Evolutionary conservation across 2,888 invertebrate genomes (phyloP).

Genomic region (Xiphydria camelus): DNA sequence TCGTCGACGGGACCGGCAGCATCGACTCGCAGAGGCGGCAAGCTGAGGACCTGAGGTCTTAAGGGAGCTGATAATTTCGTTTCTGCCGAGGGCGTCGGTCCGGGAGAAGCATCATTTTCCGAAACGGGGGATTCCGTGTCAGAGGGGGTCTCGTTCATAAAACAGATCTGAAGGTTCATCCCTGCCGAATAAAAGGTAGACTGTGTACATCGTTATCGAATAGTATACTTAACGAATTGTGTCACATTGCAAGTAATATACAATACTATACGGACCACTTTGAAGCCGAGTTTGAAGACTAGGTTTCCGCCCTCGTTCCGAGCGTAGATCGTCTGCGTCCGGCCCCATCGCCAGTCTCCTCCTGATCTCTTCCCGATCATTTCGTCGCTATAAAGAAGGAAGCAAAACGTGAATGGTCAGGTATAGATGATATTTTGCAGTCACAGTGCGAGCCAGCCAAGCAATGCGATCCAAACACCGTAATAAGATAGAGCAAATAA

Average conservation of each 20-base stretch:
- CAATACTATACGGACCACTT: slow-evolving; percentile 66
- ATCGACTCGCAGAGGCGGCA: slow-evolving; percentile 50
- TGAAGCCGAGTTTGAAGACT: slow-evolving; percentile 86
- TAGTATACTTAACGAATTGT: background rate
- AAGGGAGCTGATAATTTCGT: slow-evolving; percentile 24
- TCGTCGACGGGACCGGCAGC: slow-evolving; percentile 61
- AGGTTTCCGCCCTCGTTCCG: slow-evolving; percentile 80
- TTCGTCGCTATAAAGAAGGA: slow-evolving; percentile 73
- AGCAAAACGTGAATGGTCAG: no score
- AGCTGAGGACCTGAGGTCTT: slow-evolving; percentile 49
- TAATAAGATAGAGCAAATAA: no score
- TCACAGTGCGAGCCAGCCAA: no score
- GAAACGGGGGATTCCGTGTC: slow-evolving; percentile 80
- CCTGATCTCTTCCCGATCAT: slow-evolving; percentile 91
- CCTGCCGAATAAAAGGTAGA: slow-evolving; percentile 64
- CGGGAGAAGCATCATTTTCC: slow-evolving; percentile 64
- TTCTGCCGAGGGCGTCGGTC: slow-evolving; percentile 30
- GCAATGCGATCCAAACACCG: no score
- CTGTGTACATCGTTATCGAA: background rate
- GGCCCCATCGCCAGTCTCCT: slow-evolving; percentile 84
- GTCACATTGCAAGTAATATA: background rate
- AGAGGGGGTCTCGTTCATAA: slow-evolving; percentile 90
- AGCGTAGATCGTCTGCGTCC: slow-evolving; percentile 76
- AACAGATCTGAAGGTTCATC: slow-evolving; percentile 94
- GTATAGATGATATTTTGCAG: no score